phyloP scores from a whole-genome alignment of 2,797 vertebrate genomes.

The Sciurus carolinensis region DNA sequence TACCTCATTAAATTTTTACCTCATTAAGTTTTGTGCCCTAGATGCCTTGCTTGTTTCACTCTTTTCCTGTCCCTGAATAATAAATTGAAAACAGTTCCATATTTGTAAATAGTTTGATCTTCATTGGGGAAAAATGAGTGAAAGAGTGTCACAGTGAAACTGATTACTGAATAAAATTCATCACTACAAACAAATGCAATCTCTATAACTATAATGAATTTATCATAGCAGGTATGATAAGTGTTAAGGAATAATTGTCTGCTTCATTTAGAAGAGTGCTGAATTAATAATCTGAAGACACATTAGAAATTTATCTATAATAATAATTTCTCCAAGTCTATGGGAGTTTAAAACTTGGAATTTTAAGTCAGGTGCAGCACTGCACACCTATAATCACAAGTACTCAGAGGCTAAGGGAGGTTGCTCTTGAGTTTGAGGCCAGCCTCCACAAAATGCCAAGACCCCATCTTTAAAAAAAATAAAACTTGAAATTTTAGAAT shows the following conservation, averaged over 20 bases:
- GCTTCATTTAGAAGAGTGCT: not conserved
- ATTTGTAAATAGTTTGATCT: slow-evolving; percentile 62
- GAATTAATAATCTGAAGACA: not conserved
- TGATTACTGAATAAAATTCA: slow-evolving; percentile 1
- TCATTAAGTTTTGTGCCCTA: slow-evolving; percentile 7
- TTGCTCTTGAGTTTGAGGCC: not conserved
- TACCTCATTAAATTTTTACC: not conserved
- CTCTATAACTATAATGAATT: not conserved
- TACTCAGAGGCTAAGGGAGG: not conserved
- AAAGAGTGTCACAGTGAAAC: not conserved
- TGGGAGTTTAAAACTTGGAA: slow-evolving; percentile 36
- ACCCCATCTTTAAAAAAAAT: not conserved
- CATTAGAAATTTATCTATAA: slow-evolving; percentile 34
- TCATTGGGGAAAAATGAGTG: not conserved
- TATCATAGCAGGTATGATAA: not conserved
- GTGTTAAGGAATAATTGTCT: not conserved
- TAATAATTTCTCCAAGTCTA: slow-evolving; percentile 22
- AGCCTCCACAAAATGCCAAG: not conserved
- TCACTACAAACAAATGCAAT: not conserved
- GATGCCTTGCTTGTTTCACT: not conserved
- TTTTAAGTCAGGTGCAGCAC: not conserved
- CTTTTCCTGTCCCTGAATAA: not conserved
- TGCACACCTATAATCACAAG: not conserved
- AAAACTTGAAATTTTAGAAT: slow-evolving; percentile 58
- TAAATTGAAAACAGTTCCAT: slow-evolving; percentile 24